Conservation (phyloP, 2,797 vertebrate genomes). For the Scolopax rusticola region DNA sequence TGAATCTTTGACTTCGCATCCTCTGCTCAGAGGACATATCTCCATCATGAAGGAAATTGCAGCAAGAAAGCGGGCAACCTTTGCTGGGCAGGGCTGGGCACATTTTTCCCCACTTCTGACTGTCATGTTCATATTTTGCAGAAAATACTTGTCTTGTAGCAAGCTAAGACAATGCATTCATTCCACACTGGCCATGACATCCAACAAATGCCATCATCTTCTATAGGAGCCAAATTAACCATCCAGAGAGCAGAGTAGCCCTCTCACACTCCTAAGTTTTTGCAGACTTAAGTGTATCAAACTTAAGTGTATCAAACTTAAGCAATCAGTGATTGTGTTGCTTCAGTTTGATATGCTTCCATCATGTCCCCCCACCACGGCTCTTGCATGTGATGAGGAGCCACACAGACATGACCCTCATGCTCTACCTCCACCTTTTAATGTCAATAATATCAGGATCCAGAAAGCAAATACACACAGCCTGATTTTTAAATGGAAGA, state of each 20-base stretch:
- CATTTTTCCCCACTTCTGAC: neutral
- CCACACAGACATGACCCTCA: neutral
- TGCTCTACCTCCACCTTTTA: neutral
- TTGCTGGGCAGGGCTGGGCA: neutral
- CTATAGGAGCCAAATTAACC: neutral
- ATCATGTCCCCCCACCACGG: accelerated
- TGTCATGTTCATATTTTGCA: neutral
- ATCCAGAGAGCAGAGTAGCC: neutral
- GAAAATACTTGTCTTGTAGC: neutral
- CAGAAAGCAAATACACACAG: neutral
- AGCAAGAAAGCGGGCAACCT: neutral
- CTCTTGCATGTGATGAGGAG: neutral
- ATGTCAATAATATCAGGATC: neutral
- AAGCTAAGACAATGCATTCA: neutral
- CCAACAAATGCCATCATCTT: neutral
- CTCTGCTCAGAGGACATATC: neutral
- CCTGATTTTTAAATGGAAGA: neutral
- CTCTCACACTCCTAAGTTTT: neutral
- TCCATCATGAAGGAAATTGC: neutral
- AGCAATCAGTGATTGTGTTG: neutral
- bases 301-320: neutral
- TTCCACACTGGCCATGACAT: neutral
- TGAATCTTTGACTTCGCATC: neutral
- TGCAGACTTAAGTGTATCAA: neutral
- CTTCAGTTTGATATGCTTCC: neutral